Base-by-base conservation (phyloP, 2,888 invertebrate genomes). In the Gibbula magus region DNA sequence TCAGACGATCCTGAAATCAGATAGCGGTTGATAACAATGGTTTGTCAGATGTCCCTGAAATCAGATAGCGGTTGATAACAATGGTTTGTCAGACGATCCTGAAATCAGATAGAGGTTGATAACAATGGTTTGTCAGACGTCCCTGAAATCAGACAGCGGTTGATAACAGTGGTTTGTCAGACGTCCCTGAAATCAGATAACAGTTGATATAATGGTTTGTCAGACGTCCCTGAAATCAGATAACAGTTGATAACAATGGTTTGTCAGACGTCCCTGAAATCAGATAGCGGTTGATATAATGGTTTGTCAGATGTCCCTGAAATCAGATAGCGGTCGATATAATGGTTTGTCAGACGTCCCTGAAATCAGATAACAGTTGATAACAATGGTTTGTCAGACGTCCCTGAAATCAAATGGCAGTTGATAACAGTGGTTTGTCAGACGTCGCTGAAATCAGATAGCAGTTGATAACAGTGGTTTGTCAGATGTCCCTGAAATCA, bases 81-180 rank as follows among this genome's bases (percentile, higher is more conserved):
- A 51, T 8, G 81, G 56, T n/a, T 82, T 85, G n/a, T 81, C 84
- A 51, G 75, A 45, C 18, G 22, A 7, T 5, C 25, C 25, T 56
- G n/a, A 25, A 56, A 56, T 56, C n/a, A 20, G 54, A 54, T 22
- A 10, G n/a, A n/a, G n/a, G 83, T 88, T 0, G 91, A 88, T 16
- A 89, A 77, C 0, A 86, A 51, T 8, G 81, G 56, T n/a, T 82
- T 85, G n/a, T 81, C 84, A 51, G 75, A 45, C 18, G 22, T 45
- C 13, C 25, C 25, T 56, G n/a, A 25, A 56, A 56, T 56, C 87
- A 88, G 81, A 93, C 93, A 25, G 87, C 90, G 78, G 83, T 88
- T 0, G 91, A 88, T 16, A 89, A 77, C 0, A 86, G 52, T 8
- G 81, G 56, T n/a, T 82, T 85, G n/a, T 81, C 84, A 51, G 75